Evolutionary conservation across 2,888 invertebrate species (phyloP), one percentile per base, ranked within the genome.

Genomic region (Panopea generosa): DNA sequence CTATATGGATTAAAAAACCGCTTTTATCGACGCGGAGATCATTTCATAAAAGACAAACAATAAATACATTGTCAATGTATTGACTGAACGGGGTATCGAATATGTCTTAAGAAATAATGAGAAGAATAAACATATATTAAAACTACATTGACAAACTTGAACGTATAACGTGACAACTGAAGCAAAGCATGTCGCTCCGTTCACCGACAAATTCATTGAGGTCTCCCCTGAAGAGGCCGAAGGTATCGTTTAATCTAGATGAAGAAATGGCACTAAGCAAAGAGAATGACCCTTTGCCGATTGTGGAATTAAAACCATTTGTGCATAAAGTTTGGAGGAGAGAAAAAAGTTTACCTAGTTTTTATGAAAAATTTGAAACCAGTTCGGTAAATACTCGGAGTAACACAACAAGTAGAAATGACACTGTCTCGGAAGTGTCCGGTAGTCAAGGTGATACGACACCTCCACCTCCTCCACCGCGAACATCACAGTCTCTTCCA

Each of bases 221-320:
- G 40, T 24, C 18, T 22, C 55, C 53, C n/a, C 22, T 70, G 20
- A 62, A 73, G 22, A 63, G 73, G 47, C 70, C 65, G 22, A 75
- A 68, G 53, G 77, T 79, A n/a, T 75, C 79, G 22, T 77, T 75
- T 52, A 63, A 70, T 50, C 26, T 81, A 24, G 74, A 77, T 33
- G 9, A 49, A 3, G 63, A 81, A 16, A 56, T 50, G 4, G 47
- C 61, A 26, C 60, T 40, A 1, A 53, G 63, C 22, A 73, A 80
- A 38, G 62, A 76, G 1, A 74, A 70, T 18, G 84, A 82, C 26
- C 78, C 84, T 9, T 66, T 87, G 22, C 89, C 89, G 24, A 83
- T 87, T 29, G 89, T 89, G 53, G 89, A 89, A 70, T 70, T 87
- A 27, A 83, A 84, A 69, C 89, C 89, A 0, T 89, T 89, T 69